phyloP scores from a whole-genome alignment of 2,797 vertebrate genomes.

The Thripadectes ignobilis region DNA sequence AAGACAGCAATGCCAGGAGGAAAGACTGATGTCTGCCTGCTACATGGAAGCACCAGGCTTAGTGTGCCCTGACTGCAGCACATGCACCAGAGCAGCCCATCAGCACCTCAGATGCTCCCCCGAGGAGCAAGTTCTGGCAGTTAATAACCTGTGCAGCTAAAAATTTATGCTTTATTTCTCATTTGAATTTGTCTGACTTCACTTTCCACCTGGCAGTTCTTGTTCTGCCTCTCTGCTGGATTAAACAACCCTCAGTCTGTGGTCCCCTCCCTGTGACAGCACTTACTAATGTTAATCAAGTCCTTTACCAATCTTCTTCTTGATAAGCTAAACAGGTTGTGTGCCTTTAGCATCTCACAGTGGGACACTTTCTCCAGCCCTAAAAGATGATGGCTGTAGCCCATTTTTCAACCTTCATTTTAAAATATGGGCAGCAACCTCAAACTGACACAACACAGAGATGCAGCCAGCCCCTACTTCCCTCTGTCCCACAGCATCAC shows the following conservation, averaged over 20 bases:
- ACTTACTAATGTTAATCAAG: background rate
- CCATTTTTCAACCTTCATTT: background rate
- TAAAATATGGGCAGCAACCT: background rate
- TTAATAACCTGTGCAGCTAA: background rate
- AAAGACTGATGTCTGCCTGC: background rate
- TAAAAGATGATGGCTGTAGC: background rate
- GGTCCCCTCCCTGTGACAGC: background rate
- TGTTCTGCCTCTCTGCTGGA: background rate
- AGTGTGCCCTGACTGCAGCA: background rate
- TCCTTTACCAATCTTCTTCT: background rate
- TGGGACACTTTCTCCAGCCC: background rate
- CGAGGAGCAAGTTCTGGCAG: background rate
- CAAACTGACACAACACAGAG: fast-evolving
- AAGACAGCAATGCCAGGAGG: background rate
- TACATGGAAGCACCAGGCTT: fast-evolving
- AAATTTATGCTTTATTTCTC: background rate
- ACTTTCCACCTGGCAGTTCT: background rate
- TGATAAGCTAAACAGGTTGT: background rate
- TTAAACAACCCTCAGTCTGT: background rate
- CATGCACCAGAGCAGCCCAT: background rate
- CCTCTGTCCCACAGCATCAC: fast-evolving
- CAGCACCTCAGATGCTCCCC: background rate
- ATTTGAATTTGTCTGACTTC: conserved; percentile 36
- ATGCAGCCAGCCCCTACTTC: background rate
- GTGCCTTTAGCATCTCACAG: background rate